Evolutionary conservation across 2,888 invertebrate species (phyloP), one percentile per base, ranked within the genome.

Genomic region (Allolobophora icterica): DNA sequence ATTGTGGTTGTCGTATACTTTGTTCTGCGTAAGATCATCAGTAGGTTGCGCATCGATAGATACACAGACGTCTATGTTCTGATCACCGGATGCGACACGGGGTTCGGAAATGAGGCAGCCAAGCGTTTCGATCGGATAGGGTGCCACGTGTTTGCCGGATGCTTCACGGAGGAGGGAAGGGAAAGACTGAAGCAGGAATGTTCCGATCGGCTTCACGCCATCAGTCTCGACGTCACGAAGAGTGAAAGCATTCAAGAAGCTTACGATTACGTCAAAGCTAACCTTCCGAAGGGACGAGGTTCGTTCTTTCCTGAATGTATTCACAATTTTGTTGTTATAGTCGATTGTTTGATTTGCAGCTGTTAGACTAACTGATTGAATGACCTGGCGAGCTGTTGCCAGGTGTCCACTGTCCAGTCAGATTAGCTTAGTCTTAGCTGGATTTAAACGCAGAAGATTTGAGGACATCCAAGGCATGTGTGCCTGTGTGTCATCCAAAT

Each of bases 181-280:
- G 91, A 89, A 30, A 35, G 35, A 17, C n/a, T 91, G 33, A 89
- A 40, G n/a, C 40, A 89, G 30, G 33, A 45, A 24, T 91, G 89
- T 38, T 91, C 91, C 40, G 38, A 38, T 33, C 45, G 71, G n/a
- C 89, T 95, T 90, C 93, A 93, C 90, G 92, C 95, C 90, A 92
- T 95, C 90, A 93, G 94, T 92, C 93, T 95, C 90, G 94, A 95
- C 93, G 94, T 95, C 34, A 95, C 95, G 84, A 94, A 94, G 90
- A 92, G 93, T 33, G 93, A 94, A 83, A 91, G 52, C 58, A 71
- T 91, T 35, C 89, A 45, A n/a, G 52, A 89, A 19, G 89, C 89
- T 4, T 89, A 45, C 89, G 89, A 89, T n/a, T 89, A 45, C 33
- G 89, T 89, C 42, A 89, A 89, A 2, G 6, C 42, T 30, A 89